These are phyloP conservation scores for Porites cylindrica DNA, from an alignment of 92 coral and sea anemone genomes.

Conservation along the genomic window DNA sequence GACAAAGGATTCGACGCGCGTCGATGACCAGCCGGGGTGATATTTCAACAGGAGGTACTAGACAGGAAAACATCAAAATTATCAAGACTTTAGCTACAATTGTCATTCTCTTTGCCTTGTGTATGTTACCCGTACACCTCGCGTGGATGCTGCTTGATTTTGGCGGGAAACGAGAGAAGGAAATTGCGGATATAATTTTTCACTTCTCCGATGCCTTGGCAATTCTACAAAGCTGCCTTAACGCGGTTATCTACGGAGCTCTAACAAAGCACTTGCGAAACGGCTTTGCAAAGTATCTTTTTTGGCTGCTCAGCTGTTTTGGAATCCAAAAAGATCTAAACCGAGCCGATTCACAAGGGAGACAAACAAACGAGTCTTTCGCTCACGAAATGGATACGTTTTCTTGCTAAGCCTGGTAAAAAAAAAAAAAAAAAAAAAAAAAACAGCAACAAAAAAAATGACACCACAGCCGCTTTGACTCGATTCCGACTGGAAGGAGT, in stretches of 20 bases:
- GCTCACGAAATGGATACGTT: conserved; percentile 31
- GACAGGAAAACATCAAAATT: conserved; percentile 75
- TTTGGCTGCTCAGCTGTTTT: neutral
- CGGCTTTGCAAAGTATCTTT: conserved; percentile 67
- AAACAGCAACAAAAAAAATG: neutral
- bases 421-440: neutral
- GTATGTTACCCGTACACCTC: conserved; percentile 79
- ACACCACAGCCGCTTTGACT: neutral
- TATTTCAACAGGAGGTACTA: conserved; percentile 54
- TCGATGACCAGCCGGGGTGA: conserved; percentile 44
- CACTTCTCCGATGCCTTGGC: conserved; percentile 72
- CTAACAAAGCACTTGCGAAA: conserved; percentile 82
- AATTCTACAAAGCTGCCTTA: conserved; percentile 74
- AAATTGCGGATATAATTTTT: conserved; percentile 58
- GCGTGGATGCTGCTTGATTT: conserved; percentile 87
- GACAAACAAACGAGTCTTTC: conserved; percentile 7
- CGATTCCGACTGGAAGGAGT: neutral
- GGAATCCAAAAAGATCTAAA: conserved; percentile 11
- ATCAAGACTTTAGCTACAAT: conserved; percentile 80
- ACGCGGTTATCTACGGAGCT: conserved; percentile 84
- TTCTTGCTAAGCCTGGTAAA: neutral
- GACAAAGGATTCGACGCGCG: conserved; percentile 56
- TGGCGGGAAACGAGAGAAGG: conserved; percentile 63
- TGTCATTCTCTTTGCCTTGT: conserved; percentile 71
- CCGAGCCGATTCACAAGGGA: neutral